Base-by-base conservation (phyloP, 2,888 invertebrate species). In the Esperia sulphurella region DNA sequence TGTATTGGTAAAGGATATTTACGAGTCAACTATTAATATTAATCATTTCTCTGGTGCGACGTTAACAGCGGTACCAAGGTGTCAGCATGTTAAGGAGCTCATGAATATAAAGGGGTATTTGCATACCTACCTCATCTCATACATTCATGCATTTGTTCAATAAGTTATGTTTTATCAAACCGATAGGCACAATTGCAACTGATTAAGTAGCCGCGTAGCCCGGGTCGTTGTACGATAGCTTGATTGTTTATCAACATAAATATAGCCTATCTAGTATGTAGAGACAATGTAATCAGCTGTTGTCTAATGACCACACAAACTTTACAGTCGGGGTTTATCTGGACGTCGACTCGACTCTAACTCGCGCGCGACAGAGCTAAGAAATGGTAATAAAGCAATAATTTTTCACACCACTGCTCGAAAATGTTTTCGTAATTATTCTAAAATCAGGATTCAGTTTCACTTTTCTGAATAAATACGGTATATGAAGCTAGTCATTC, bases 101-200 rank as follows among this genome's bases (percentile, higher is more conserved):
- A 79, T 83, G 76, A 86, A 86, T 84, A 78, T 78, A 76, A 77
- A 83, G 59, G 4, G 57, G 67, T 54, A 75, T 79, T 76, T 69
- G 67, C 68, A 77, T 74, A 67, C 54, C 59, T 59, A 66, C 57
- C 57, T 63, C 66, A 63, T 68, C 71, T 80, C 71, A 71, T 73
- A 64, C 71, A 80, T 81, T 65, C 66, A 76, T 75, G 59, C 63
- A 76, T 68, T 58, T 59, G 47, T 31, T 31, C 31, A 31, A 9
- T 31, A 31, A 21, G 21, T 31, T 51, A 58, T 55, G 61, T 61
- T 62, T 61, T 57, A 54, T 58, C 21, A 21, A 21, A 21, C 21
- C 60, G 61, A 63, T 66, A 59, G 65, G 68, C 58, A 63, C 30
- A 30, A 0, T 35, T 37, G 38, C 57, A 58, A 59, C 56, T 57